phyloP scores from a whole-genome alignment of 1,140 invertebrate genomes.

The Tribolium madens region DNA sequence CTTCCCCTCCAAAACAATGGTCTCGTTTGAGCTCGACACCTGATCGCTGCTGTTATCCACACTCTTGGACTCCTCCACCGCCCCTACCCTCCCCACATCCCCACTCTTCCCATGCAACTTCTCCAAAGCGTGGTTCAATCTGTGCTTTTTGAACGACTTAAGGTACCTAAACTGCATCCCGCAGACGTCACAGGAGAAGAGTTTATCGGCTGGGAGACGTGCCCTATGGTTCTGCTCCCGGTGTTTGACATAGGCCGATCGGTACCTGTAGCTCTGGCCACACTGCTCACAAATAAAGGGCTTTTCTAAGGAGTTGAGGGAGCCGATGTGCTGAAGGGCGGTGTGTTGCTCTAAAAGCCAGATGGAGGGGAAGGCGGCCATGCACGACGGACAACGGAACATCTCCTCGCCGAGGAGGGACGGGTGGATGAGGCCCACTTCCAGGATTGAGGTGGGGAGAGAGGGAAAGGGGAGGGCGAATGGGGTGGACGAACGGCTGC shows the following conservation, averaged over 20 bases:
- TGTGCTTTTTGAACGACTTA: conserved; percentile 90
- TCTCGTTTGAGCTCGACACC: conserved; percentile 64
- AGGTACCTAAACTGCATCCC: conserved; percentile 87
- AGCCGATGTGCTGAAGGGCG: conserved; percentile 76
- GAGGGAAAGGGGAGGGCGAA: conserved; percentile 65
- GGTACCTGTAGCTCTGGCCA: conserved; percentile 89
- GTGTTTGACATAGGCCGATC: conserved; percentile 89
- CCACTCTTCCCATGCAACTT: conserved; percentile 77
- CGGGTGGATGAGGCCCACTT: conserved; percentile 66
- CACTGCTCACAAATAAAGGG: conserved; percentile 93
- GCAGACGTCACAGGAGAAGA: conserved; percentile 90
- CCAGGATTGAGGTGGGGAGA: conserved; percentile 59
- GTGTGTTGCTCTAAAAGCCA: conserved; percentile 86
- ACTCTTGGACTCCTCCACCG: not conserved
- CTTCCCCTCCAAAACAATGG: conserved; percentile 57
- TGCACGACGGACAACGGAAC: conserved; percentile 81
- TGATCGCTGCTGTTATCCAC: conserved; percentile 62
- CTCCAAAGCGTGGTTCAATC: conserved; percentile 87
- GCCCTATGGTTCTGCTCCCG: conserved; percentile 90
- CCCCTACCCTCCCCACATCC: conserved; percentile 34
- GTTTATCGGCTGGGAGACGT: conserved; percentile 85
- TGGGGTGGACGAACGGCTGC: conserved; percentile 66
- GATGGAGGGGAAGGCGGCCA: conserved; percentile 84
- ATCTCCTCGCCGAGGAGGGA: conserved; percentile 66
- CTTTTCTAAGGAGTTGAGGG: conserved; percentile 77